Evolutionary conservation across 2,113 vertebrate genomes (phyloP).

Genomic region (Aldabrachelys gigantea): DNA sequence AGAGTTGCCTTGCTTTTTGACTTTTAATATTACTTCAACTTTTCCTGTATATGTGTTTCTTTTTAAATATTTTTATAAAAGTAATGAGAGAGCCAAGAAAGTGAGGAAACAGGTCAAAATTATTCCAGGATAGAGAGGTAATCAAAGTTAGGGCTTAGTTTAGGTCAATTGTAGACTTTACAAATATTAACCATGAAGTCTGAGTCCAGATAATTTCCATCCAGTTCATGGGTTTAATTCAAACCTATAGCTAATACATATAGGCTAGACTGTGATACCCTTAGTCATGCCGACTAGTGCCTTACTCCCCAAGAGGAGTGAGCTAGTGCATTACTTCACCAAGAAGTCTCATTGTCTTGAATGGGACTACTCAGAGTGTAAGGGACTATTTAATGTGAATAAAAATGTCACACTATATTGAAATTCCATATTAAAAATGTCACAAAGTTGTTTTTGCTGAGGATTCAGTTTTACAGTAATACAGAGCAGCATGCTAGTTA

Average conservation of each 20-base stretch:
- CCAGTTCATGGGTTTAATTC: accelerated
- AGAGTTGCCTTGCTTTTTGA: background rate
- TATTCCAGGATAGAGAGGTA: background rate
- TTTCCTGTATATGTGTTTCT: background rate
- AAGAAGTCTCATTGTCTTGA: background rate
- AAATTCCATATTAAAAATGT: background rate
- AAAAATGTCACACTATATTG: background rate
- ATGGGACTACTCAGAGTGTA: background rate
- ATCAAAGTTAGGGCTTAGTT: background rate
- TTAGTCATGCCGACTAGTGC: background rate
- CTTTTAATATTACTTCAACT: background rate
- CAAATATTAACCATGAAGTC: background rate
- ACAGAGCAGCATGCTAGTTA: background rate
- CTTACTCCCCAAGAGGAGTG: background rate
- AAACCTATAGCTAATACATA: background rate
- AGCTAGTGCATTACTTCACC: background rate
- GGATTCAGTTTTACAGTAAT: background rate
- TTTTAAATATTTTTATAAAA: background rate
- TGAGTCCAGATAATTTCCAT: background rate
- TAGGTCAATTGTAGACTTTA: background rate
- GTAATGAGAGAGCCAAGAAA: background rate
- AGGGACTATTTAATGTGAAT: background rate
- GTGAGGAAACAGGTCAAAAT: background rate
- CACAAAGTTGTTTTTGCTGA: background rate
- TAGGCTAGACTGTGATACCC: background rate